Evolutionary conservation across 2,888 invertebrate species (phyloP), one percentile per base, ranked within the genome.

Genomic region (Silvanus unidentatus): DNA sequence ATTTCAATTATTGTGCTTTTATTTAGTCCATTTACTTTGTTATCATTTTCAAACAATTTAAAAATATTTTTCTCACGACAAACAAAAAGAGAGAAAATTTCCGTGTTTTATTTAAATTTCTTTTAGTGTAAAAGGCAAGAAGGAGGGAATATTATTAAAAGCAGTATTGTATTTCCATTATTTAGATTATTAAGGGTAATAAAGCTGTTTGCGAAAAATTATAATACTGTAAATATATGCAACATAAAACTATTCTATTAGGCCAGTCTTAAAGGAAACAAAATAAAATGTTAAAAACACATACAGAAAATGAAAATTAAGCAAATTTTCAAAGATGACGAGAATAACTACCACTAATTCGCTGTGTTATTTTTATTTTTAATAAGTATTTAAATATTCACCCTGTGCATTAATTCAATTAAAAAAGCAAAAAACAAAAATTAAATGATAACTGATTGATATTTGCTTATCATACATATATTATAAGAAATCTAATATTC

Each of bases 311-410:
- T 5, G 22, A 8, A 22, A 22, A 22, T 5, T 22, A 22, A 22
- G 22, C 22, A n/a, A n/a, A n/a, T 22, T 22, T 22, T 22, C 22
- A 8, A 22, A 5, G n/a, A n/a, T n/a, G n/a, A n/a, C n/a, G n/a
- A n/a, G n/a, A n/a, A 54, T 53, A 46, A 57, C 59, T 62, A 61
- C n/a, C 48, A 53, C 62, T 65, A 66, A 54, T 67, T 66, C 66
- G 66, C 66, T 67, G 66, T 66, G 58, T 58, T 44, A 40, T 54
- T 54, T 53, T 48, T 53, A 53, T 50, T 54, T 53, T 57, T 55
- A 54, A 57, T 50, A 55, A 52, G 49, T 49, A 53, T 47, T 22
- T 22, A 22, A 22, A 22, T 22, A 22, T 22, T 54, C 60, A 68
- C 68, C 68, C 67, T 68, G 66, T 69, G 66, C 65, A 64, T 55